Percentiles rank a stretch among this genome's conserved stretches.
Evolutionary conservation across 2,113 vertebrate species (phyloP).

Genomic region (Apteryx mantelli): DNA sequence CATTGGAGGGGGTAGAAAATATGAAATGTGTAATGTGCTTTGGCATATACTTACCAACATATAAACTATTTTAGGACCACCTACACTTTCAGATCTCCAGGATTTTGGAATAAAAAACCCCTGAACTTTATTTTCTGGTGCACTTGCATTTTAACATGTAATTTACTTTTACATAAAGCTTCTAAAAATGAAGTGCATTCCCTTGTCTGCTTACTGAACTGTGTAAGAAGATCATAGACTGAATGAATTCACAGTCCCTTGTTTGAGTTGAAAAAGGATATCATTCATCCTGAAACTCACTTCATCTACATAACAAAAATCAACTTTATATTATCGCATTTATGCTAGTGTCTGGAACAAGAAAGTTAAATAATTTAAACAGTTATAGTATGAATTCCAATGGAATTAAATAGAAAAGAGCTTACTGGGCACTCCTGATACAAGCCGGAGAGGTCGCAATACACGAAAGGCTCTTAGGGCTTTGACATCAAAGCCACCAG

Average conservation of each 20-base stretch:
- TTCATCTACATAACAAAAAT: not conserved
- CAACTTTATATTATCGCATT: not conserved
- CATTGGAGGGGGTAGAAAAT: conserved; percentile 26
- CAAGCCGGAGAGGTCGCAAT: conserved; percentile 96
- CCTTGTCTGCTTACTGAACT: not conserved
- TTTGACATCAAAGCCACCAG: conserved; percentile 99
- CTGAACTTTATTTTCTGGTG: not conserved
- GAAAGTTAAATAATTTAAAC: not conserved
- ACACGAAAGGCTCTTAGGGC: conserved; percentile 99
- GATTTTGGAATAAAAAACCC: not conserved
- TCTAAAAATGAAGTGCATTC: not conserved
- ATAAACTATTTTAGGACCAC: conserved; percentile 5
- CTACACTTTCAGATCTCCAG: conserved; percentile 18
- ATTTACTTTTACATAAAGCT: conserved; percentile 16
- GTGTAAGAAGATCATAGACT: not conserved
- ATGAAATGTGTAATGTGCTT: not conserved
- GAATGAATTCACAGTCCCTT: not conserved
- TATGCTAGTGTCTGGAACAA: not conserved
- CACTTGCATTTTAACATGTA: not conserved
- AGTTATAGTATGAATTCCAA: not conserved
- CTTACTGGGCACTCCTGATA: conserved; percentile 99
- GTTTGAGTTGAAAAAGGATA: not conserved
- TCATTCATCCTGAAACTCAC: not conserved
- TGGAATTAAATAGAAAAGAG: conserved; percentile 40
- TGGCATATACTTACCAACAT: not conserved